Evolutionary conservation across 1,140 invertebrate genomes (phyloP).

Genomic region (Drosophila ficusphila): DNA sequence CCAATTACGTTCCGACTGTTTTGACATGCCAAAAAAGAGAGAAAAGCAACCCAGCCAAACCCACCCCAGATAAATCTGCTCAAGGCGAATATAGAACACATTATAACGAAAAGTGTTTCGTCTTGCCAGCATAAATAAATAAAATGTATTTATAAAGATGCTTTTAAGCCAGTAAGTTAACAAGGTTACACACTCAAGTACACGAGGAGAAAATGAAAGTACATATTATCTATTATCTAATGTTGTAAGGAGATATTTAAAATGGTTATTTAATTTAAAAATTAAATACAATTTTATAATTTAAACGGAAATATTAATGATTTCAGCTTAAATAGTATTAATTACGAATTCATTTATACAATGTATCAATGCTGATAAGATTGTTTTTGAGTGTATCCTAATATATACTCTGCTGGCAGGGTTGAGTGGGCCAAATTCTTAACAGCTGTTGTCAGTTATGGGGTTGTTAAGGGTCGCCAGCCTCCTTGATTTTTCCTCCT

Average conservation of each 20-base stretch:
- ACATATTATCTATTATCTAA: too few species aligned
- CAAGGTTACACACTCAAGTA: constrained; percentile 55
- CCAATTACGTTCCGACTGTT: constrained; percentile 59
- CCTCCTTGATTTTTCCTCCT: constrained; percentile 10
- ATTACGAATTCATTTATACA: too few species aligned
- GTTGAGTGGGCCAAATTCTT: constrained; percentile 46
- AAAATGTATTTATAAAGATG: constrained; percentile 83
- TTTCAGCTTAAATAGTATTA: too few species aligned
- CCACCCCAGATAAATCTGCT: constrained; percentile 4
- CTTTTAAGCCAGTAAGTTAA: constrained; percentile 78
- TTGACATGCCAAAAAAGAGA: constrained; percentile 50
- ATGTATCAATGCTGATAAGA: too few species aligned
- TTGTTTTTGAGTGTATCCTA: neutral
- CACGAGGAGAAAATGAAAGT: constrained; percentile 2
- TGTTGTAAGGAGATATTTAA: too few species aligned
- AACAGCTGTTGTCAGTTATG: constrained; percentile 78
- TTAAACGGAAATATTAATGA: too few species aligned
- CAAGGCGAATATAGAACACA: constrained; percentile 45
- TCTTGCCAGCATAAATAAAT: constrained; percentile 81
- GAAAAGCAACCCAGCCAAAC: constrained; percentile 5
- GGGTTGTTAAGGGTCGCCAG: constrained; percentile 69
- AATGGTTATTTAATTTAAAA: too few species aligned
- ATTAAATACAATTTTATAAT: too few species aligned
- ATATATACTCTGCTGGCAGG: neutral
- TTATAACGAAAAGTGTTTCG: constrained; percentile 73